Conservation (phyloP, 2,888 invertebrate genomes). For the Tricholauxania praeusta region DNA sequence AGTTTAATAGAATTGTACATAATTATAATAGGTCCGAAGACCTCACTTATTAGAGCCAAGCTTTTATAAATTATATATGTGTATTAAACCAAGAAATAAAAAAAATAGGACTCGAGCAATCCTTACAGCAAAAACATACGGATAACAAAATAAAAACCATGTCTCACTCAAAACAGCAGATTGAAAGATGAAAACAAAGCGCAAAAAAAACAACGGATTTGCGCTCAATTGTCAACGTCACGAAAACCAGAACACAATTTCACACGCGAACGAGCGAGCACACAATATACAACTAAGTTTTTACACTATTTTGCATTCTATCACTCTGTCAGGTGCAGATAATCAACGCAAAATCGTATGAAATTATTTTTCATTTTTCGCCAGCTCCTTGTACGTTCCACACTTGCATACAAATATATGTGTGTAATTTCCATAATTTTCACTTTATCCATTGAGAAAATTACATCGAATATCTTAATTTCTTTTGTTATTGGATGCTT, state of each 20-base stretch:
- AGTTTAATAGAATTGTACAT: too few relatives aligned
- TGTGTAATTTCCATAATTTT: conserved; percentile 34
- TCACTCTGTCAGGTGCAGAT: too few relatives aligned
- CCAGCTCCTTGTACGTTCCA: background rate
- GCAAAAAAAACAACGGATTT: background rate
- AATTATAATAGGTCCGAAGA: too few relatives aligned
- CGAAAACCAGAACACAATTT: background rate
- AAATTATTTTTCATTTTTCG: conserved; percentile 3
- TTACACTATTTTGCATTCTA: too few relatives aligned
- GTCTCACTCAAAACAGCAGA: background rate
- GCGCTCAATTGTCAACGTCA: conserved; percentile 20
- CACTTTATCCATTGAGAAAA: background rate
- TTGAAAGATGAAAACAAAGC: background rate
- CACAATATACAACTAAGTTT: background rate
- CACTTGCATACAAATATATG: too few relatives aligned
- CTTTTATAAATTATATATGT: too few relatives aligned
- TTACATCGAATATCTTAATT: too few relatives aligned
- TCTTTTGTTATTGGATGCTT: too few relatives aligned
- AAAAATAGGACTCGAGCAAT: too few relatives aligned
- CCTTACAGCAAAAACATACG: background rate
- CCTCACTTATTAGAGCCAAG: too few relatives aligned
- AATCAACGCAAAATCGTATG: background rate
- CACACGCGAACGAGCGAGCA: background rate
- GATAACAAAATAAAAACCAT: background rate
- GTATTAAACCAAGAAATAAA: too few relatives aligned